Conservation (phyloP, 2,888 invertebrate genomes). For the Agrochola litura region DNA sequence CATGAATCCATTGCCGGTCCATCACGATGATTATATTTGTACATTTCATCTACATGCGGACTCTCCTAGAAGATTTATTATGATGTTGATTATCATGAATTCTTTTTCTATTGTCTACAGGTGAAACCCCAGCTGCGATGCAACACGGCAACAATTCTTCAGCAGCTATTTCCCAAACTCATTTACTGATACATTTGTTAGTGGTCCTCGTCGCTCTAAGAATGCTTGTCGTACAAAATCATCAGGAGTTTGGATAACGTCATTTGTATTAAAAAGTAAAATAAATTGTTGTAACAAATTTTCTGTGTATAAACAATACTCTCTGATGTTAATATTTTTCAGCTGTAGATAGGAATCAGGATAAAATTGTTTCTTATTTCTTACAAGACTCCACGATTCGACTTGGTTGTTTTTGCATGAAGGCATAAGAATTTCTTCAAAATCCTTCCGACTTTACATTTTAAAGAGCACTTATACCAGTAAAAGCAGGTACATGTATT, state of each 20-base stretch:
- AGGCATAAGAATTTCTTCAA: neutral
- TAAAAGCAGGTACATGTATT: conserved; percentile 2
- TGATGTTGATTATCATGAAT: neutral
- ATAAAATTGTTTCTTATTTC: neutral
- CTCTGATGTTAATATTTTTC: conserved; percentile 63
- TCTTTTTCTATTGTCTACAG: conserved; percentile 82
- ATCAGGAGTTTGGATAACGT: conserved; percentile 83
- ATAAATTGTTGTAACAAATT: conserved; percentile 55
- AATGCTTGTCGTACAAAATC: conserved; percentile 71
- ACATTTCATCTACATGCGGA: conserved; percentile 13
- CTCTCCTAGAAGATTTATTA: neutral
- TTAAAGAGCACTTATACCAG: neutral
- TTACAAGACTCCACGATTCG: neutral
- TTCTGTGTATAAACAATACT: conserved; percentile 64
- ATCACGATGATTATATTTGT: conserved; percentile 43
- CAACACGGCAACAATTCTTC: conserved; percentile 92
- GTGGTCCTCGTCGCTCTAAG: conserved; percentile 71
- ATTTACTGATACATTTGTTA: conserved; percentile 69
- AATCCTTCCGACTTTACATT: neutral
- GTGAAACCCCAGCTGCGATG: conserved; percentile 94
- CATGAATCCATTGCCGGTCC: conserved; percentile 30
- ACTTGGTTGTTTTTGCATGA: too few relatives aligned
- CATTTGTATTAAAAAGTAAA: conserved; percentile 35
- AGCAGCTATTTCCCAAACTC: conserved; percentile 67
- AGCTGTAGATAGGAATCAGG: conserved; percentile 58